Percentiles rank a stretch among this genome's conserved stretches.
Evolutionary conservation across 2,113 vertebrate genomes (phyloP).

Genomic region (Nesoenas mayeri): DNA sequence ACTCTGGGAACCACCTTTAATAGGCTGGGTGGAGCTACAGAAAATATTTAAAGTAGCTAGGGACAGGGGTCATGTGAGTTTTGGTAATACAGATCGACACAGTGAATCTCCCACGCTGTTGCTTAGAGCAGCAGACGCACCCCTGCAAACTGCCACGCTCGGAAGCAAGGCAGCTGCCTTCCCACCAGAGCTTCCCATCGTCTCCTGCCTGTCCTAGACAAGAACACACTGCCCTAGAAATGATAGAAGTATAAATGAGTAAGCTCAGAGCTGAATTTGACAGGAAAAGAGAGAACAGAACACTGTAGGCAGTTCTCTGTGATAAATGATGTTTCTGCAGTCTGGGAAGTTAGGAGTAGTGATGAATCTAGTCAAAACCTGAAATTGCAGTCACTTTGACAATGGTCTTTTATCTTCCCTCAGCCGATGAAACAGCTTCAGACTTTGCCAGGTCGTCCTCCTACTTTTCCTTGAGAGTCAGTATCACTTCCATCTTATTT

Average conservation of each 20-base stretch:
- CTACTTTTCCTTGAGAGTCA: constrained; percentile 40
- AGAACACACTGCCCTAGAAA: constrained; percentile 30
- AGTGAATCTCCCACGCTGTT: neutral
- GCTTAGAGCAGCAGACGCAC: neutral
- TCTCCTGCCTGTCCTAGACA: neutral
- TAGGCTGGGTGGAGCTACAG: neutral
- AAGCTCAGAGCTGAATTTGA: neutral
- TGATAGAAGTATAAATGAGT: neutral
- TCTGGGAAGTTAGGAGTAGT: neutral
- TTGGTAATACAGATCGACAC: neutral
- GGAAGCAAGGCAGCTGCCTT: neutral
- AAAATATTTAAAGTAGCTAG: neutral
- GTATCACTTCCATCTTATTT: constrained; percentile 44
- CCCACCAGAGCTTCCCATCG: neutral
- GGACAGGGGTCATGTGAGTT: neutral
- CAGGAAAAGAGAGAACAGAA: neutral
- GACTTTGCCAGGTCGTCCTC: constrained; percentile 32
- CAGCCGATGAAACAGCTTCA: constrained; percentile 29
- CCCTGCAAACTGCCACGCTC: neutral
- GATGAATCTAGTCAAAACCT: constrained; percentile 14
- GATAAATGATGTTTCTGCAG: constrained; percentile 6
- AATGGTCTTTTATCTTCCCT: constrained; percentile 21
- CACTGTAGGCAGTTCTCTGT: neutral
- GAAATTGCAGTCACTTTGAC: neutral
- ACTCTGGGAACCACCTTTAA: neutral